These are phyloP conservation scores for Myrmophylax atrothorax DNA, from an alignment of 2,113 vertebrate genomes.

Conservation along the genomic window DNA sequence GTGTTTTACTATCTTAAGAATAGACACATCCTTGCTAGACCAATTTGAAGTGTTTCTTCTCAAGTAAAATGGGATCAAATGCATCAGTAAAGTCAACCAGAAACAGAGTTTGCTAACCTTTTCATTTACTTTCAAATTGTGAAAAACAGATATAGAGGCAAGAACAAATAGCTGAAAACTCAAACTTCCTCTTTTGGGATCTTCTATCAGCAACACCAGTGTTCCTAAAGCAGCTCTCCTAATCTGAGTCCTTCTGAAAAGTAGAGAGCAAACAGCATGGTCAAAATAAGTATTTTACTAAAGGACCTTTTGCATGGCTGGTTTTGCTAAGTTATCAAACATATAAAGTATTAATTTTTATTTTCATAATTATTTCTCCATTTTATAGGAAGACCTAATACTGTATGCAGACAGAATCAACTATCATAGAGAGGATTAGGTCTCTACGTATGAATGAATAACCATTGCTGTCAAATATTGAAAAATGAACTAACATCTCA, in stretches of 20 bases:
- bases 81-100: neutral
- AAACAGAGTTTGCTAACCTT: neutral
- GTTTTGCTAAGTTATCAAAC: neutral
- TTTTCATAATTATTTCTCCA: neutral
- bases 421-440: neutral
- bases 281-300: neutral
- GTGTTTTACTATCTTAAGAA: neutral
- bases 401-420: neutral
- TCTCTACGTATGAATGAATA: neutral
- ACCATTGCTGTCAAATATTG: neutral
- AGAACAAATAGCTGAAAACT: constrained; percentile 1
- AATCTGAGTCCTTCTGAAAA: neutral
- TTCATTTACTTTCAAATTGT: neutral
- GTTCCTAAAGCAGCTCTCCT: neutral
- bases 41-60: neutral
- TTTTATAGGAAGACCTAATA: neutral
- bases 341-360: neutral
- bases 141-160: neutral
- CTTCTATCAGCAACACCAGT: neutral
- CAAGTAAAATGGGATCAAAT: neutral
- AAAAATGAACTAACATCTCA: neutral
- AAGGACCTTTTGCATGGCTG: neutral
- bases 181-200: neutral
- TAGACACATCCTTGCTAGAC: neutral
- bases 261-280: neutral